phyloP scores from a whole-genome alignment of 2,797 vertebrate genomes.

The Halcyon leucocephala region DNA sequence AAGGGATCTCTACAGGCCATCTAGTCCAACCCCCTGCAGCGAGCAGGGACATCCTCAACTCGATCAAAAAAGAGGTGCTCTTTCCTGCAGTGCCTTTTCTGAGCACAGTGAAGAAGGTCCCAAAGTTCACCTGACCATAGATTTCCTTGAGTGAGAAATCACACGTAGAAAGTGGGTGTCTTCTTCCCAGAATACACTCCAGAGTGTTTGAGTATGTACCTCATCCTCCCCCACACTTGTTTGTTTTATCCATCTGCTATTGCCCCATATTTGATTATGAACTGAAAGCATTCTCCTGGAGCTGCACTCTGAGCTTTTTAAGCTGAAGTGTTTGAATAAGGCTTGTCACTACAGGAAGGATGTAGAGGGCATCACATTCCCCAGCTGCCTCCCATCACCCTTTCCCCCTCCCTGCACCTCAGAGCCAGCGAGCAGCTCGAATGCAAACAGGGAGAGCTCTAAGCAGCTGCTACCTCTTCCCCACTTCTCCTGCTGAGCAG shows the following conservation, averaged over 20 bases:
- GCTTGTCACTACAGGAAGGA: conserved; percentile 71
- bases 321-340: conserved; percentile 70
- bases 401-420: conserved; percentile 43
- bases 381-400: conserved; percentile 67
- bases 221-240: conserved; percentile 54
- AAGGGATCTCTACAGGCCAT: too few relatives aligned
- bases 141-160: conserved; percentile 49
- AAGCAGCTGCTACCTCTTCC: conserved; percentile 24
- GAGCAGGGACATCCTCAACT: too few relatives aligned
- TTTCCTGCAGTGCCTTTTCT: not conserved
- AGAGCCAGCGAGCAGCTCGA: not conserved
- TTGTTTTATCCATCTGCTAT: conserved; percentile 72
- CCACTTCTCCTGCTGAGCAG: conserved; percentile 27
- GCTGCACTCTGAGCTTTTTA: conserved; percentile 63
- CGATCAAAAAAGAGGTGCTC: not conserved
- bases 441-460: not conserved
- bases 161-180: conserved; percentile 15
- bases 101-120: not conserved
- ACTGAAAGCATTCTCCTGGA: conserved; percentile 61
- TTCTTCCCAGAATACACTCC: conserved; percentile 61
- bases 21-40: too few relatives aligned
- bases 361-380: conserved; percentile 61
- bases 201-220: conserved; percentile 37
- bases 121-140: conserved; percentile 27
- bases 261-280: conserved; percentile 71